Conservation (phyloP, 2,888 invertebrate genomes). For the Neoascia interrupta region DNA sequence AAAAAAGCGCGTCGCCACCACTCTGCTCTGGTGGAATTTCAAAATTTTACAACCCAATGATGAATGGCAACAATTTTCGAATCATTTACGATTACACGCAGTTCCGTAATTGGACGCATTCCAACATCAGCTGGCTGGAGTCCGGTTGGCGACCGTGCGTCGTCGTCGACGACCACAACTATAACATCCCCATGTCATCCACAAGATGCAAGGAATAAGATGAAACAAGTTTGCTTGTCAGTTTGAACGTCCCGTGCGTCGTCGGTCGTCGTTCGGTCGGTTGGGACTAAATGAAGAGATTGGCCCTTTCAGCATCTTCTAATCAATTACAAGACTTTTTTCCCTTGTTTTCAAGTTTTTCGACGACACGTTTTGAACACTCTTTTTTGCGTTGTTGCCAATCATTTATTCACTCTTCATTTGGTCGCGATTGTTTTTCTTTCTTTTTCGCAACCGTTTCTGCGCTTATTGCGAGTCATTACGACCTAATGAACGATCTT, state of each 20-base stretch:
- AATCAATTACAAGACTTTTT: conserved; percentile 46
- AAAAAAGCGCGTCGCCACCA: conserved; percentile 32
- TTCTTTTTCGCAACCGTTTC: conserved; percentile 55
- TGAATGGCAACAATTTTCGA: conserved; percentile 62
- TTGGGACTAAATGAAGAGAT: conserved; percentile 37
- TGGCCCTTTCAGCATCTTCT: conserved; percentile 26
- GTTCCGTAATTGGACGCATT: conserved; percentile 64
- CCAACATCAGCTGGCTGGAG: conserved; percentile 41
- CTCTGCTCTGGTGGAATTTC: conserved; percentile 59
- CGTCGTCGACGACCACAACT: not conserved
- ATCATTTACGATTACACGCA: conserved; percentile 66
- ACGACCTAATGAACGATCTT: conserved; percentile 64
- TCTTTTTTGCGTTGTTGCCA: conserved; percentile 4
- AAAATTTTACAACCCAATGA: conserved; percentile 61
- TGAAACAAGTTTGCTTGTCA: conserved; percentile 24
- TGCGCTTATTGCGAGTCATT: conserved; percentile 66
- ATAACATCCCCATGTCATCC: conserved; percentile 14
- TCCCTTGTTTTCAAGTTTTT: too few relatives aligned
- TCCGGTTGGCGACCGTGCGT: conserved; percentile 20
- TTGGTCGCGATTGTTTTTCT: conserved; percentile 35
- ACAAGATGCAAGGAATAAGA: conserved; percentile 42
- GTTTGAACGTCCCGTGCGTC: too few relatives aligned
- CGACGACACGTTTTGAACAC: too few relatives aligned
- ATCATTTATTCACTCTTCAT: conserved; percentile 49
- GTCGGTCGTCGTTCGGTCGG: too few relatives aligned